Base-by-base conservation (phyloP, 2,888 invertebrate species). In the Augochlorella aurata region DNA sequence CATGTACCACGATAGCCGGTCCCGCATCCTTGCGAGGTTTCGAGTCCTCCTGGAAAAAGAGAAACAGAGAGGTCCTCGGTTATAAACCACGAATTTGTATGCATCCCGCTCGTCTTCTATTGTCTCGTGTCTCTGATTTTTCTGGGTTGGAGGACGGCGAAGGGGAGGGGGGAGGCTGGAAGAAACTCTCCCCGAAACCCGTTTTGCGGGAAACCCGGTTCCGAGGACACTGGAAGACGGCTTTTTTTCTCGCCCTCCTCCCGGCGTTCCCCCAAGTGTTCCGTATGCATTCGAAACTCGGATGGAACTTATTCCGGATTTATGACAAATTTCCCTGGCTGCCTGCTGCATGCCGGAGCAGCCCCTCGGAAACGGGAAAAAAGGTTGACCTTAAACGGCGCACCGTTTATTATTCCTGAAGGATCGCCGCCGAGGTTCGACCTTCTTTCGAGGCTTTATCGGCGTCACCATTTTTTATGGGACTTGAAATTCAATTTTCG, bases 1-100 rank as follows among this genome's bases (percentile, higher is more conserved):
- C 93, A 93, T 93, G 90, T 93, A 93, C 93, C 93, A 93, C 79
- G 93, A 93, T 84, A 93, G 92, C 90, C 93, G 92, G 91, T 93
- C 93, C 91, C 93, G 92, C 93, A 93, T 93, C 90, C 90, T 93
- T 89, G 90, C 89, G 87, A 90, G 88, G 89, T 90, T 90, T 85
- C 85, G 81, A 83, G 87, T 91, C 86, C 89, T 86, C 89, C 91
- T 92, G 90, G 16, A 89, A 89, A 58, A 83, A 75, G 29, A 12
- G 12, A 72, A 73, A 81, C 67, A 75, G 65, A 21, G 63, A 52
- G 54, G 54, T 78, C 70, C 58, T 72, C 68, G 66, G 49, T 75
- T 71, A 61, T 76, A 75, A 75, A 61, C 44, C 68, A 71, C 47
- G 49, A 74, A 83, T 77, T 83, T 54, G 71, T 83, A 74, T 79